A percentile compares a stretch with the other conserved stretches of the same genome.
Conservation (phyloP, 1,140 invertebrate species). For the Drosophila subobscura region DNA sequence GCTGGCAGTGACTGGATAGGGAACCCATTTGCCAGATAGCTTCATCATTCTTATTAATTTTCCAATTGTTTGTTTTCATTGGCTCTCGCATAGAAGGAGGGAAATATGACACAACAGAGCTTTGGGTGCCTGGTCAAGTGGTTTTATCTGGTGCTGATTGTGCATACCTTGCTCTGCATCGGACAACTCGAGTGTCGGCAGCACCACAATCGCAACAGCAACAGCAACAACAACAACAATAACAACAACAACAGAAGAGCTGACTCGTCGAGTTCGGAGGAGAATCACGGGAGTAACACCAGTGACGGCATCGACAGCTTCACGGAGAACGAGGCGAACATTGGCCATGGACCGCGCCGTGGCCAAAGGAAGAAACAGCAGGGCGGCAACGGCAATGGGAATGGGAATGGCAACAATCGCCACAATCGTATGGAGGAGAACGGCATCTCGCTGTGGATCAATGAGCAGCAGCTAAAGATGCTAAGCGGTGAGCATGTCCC, state of each 20-base stretch:
- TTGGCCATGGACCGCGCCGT: constrained; percentile 44
- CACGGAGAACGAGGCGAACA: constrained; percentile 43
- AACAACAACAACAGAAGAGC: constrained; percentile 52
- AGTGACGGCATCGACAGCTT: constrained; percentile 52
- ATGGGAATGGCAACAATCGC: constrained; percentile 38
- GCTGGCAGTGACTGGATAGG: neutral
- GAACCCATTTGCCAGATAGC: neutral
- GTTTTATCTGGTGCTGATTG: constrained; percentile 76
- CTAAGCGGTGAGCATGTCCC: constrained; percentile 88
- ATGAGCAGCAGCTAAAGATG: constrained; percentile 94
- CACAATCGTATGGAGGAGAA: constrained; percentile 67
- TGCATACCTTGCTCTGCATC: constrained; percentile 68
- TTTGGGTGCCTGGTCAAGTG: constrained; percentile 70
- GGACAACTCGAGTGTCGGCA: constrained; percentile 70
- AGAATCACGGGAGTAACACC: constrained; percentile 47
- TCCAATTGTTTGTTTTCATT: constrained; percentile 36
- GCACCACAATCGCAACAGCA: constrained; percentile 65
- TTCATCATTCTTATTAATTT: constrained; percentile 8
- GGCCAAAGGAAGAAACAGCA: constrained; percentile 56
- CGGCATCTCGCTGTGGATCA: constrained; percentile 93
- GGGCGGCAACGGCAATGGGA: constrained; percentile 9
- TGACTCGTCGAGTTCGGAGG: constrained; percentile 60
- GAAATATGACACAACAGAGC: constrained; percentile 70
- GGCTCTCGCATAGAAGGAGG: constrained; percentile 45
- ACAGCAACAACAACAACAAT: constrained; percentile 52